Conservation (phyloP, 2,888 invertebrate species). For the Zaprionus bogoriensis region DNA sequence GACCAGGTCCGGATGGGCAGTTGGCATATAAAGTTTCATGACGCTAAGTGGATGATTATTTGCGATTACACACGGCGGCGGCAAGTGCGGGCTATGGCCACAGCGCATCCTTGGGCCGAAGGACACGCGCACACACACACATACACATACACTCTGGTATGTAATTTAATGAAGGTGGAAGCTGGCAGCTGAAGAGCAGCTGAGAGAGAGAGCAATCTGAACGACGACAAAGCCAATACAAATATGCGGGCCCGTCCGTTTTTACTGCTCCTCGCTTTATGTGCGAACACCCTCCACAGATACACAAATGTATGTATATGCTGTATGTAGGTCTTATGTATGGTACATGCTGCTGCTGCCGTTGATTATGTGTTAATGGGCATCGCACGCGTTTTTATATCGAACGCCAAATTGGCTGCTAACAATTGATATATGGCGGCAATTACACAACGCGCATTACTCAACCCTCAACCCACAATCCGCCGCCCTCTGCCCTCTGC, state of each 20-base stretch:
- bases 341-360: slow-evolving; percentile 20
- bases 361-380: slow-evolving; percentile 69
- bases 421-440: slow-evolving; percentile 70
- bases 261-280: slow-evolving; percentile 36
- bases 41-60: slow-evolving; percentile 77
- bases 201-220: background rate
- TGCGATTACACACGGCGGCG: slow-evolving; percentile 71
- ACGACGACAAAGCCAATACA: slow-evolving; percentile 29
- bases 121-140: slow-evolving; percentile 41
- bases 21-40: slow-evolving; percentile 73
- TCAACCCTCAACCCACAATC: slow-evolving; percentile 24
- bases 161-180: slow-evolving; percentile 61
- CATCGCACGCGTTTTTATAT: slow-evolving; percentile 62
- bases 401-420: slow-evolving; percentile 72
- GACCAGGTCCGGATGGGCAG: slow-evolving; percentile 27
- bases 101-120: slow-evolving; percentile 63
- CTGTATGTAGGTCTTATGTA: slow-evolving; percentile 4
- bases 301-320: background rate
- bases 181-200: background rate
- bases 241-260: slow-evolving; percentile 43
- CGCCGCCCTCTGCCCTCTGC: too few species aligned
- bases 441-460: slow-evolving; percentile 66
- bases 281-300: too few species aligned
- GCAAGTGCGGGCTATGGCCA: slow-evolving; percentile 27
- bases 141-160: slow-evolving; percentile 40